Evolutionary conservation across 2,113 vertebrate species (phyloP), one percentile per base, ranked within the genome.

Genomic region (Pterocles burchelli): DNA sequence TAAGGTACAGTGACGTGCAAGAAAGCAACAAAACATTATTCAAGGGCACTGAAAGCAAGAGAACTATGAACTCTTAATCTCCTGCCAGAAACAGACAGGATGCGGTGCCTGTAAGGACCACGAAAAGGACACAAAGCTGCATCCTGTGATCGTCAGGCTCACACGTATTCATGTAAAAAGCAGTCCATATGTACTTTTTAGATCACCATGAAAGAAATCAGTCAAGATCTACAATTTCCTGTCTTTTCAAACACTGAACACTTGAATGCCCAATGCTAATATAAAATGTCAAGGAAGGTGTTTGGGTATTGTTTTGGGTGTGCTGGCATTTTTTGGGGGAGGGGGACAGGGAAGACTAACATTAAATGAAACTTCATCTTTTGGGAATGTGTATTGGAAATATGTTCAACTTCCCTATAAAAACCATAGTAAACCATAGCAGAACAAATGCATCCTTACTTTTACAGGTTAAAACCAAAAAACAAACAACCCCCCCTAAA

Each of bases 271-370:
- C 34, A 49, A 51, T 25, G 13, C 3, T 18, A 54, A 20, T 1
- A 3, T 71, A 59, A 84, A 87, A 74, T 14, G 33, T 66, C 21
- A 66, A n/a, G 19, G 33, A 71, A n/a, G 6, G 18, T 52, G 20
- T 34, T 26, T 33, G 17, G 7, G 20, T n/a, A 61, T 14, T 5
- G 6, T 9, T 48, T 34, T 25, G 25, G 8, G 9, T 43, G 46
- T 49, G 13, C 13, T 45, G 22, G 12, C 41, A 52, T 20, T 73
- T 28, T 31, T 11, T 1, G 1, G 2, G 7, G 14, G 5, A 0
- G 13, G 7, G 10, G 11, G 5, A 4, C 49, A 51, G 25, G 9
- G 6, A 62, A 54, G 15, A 49, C 3, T 20, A 22, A 16, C 31
- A 34, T 33, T 57, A 76, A 55, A 72, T 20, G 1, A 9, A 76